phyloP scores from a whole-genome alignment of 35 echinoderm and acorn worm species.

The Ptychodera flava region DNA sequence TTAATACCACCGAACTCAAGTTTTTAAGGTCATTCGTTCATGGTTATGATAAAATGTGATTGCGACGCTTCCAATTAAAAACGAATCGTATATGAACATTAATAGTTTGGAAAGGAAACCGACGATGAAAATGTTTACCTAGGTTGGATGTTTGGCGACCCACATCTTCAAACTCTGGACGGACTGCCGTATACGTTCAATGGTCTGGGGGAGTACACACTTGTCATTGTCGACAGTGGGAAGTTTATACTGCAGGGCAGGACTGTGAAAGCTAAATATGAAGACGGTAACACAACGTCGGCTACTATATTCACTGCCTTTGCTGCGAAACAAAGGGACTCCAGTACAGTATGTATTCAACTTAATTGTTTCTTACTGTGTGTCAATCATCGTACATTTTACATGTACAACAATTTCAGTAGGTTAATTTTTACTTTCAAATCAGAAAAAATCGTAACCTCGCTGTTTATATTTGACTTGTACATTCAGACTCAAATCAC shows the following conservation, averaged over 20 bases:
- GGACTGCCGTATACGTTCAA: conserved; percentile 68
- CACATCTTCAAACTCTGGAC: conserved; percentile 71
- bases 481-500: too few relatives aligned
- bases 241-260: conserved; percentile 13
- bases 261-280: neutral
- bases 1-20: too few relatives aligned
- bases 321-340: neutral
- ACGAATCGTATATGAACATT: too few relatives aligned
- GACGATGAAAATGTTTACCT: neutral
- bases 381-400: neutral
- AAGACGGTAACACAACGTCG: neutral
- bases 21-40: neutral
- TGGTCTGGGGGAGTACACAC: conserved; percentile 68
- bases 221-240: conserved; percentile 30
- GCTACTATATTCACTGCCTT: conserved; percentile 12
- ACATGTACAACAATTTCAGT: neutral
- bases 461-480: neutral
- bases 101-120: neutral
- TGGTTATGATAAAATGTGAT: too few relatives aligned
- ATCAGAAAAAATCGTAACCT: neutral
- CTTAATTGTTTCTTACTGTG: neutral
- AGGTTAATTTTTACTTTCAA: neutral
- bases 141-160: conserved; percentile 77
- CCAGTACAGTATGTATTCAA: neutral
- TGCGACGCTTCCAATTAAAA: too few relatives aligned